Evolutionary conservation across 2,888 invertebrate genomes (phyloP).

Genomic region (Chromoteleia sp.): DNA sequence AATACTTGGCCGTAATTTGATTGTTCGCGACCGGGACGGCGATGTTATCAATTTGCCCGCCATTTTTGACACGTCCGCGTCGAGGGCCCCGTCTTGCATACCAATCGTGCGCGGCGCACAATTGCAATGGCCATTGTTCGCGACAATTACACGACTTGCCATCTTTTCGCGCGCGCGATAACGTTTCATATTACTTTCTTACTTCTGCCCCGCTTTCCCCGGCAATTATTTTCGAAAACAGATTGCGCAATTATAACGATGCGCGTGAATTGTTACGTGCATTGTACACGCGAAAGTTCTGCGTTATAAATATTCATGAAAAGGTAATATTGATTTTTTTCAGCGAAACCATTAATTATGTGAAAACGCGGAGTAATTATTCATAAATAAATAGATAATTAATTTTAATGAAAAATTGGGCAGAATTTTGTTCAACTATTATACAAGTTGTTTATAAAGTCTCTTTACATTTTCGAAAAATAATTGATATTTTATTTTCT

Average conservation of each 20-base stretch:
- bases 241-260: constrained; percentile 30
- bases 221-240: constrained; percentile 23
- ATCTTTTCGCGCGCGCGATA: constrained; percentile 8
- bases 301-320: constrained; percentile 15
- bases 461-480: no score
- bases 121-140: constrained; percentile 5
- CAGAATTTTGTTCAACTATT: no score
- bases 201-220: neutral
- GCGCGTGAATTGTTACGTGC: constrained; percentile 15
- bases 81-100: constrained; percentile 14
- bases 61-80: constrained; percentile 21
- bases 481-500: no score
- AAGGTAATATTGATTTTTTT: constrained; percentile 8
- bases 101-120: constrained; percentile 7
- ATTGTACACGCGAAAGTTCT: constrained; percentile 6
- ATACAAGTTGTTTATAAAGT: no score
- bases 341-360: constrained; percentile 4
- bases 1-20: neutral
- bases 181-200: constrained; percentile 10
- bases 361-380: neutral
- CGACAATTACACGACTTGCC: constrained; percentile 17
- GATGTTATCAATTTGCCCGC: constrained; percentile 9
- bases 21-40: constrained; percentile 3
- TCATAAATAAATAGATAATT: no score
- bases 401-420: no score